Evolutionary conservation across 2,888 invertebrate species (phyloP), one percentile per base, ranked within the genome.

Genomic region (Agrotis puta): DNA sequence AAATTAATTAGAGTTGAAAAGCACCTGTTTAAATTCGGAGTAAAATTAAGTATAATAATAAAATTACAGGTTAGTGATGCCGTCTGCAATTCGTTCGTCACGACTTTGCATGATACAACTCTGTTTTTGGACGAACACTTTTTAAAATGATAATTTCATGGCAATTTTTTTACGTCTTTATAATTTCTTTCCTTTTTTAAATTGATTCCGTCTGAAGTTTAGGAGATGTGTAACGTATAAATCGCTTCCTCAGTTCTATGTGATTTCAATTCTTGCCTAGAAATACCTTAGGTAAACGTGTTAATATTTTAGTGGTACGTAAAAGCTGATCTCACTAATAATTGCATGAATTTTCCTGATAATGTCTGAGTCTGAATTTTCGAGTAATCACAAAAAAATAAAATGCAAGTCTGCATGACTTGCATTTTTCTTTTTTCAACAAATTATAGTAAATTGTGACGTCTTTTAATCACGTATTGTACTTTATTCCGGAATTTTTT

Each of bases 31-130:
- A 81, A 70, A 54, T 74, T 79, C 20, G 48, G 76, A 70, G 77
- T 70, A 59, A 81, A 87, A 83, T 81, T 77, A 82, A 74, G 64
- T 51, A 54, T 84, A 89, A 86, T 86, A 72, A 81, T 80, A 83
- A 88, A 85, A 89, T 90, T 87, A 85, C 82, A 87, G 85, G 80
- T 77, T 80, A 68, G 62, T 69, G 54, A 74, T 69, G 74, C 84
- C 79, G 74, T 74, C 80, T 73, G 77, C 74, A 79, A 86, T 88
- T 88, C 70, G 76, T 69, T 70, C 67, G 87, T 89, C 91, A 91
- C 90, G 91, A 91, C 77, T 85, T 88, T 71, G 87, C 87, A 87
- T 87, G 84, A 79, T 81, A 70, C 62, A 33, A 58, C 63, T 76
- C 43, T 59, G 54, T 70, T 82, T 84, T 82, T 51, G 62, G 59